These are phyloP conservation scores for Cotesia glomerata DNA, from an alignment of 1,140 invertebrate species.

Conservation along the genomic window DNA sequence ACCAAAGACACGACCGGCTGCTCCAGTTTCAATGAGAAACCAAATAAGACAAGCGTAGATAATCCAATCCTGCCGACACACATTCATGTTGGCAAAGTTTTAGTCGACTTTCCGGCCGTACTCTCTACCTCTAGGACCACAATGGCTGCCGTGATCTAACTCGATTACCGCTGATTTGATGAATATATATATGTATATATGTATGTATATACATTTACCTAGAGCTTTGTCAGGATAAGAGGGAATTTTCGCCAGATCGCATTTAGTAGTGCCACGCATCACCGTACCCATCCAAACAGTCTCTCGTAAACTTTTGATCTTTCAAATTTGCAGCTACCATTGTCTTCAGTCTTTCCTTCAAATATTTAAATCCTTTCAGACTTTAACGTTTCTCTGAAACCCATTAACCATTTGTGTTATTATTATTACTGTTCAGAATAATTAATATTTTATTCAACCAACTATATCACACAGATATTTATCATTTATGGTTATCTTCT, in stretches of 20 bases:
- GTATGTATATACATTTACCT: background rate
- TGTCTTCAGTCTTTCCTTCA: background rate
- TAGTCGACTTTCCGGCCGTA: slow-evolving; percentile 31
- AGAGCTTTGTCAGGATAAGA: background rate
- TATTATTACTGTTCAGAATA: background rate
- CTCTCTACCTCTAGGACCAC: background rate
- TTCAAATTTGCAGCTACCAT: background rate
- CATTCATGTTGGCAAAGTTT: slow-evolving; percentile 52
- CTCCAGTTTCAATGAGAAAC: slow-evolving; percentile 48
- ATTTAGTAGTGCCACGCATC: slow-evolving; percentile 3
- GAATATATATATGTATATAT: background rate
- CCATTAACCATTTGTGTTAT: background rate
- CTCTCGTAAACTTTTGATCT: background rate
- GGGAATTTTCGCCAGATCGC: slow-evolving; percentile 1
- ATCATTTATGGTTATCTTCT: too few relatives aligned
- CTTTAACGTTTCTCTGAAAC: background rate
- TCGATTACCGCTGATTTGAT: slow-evolving; percentile 39
- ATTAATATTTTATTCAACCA: too few relatives aligned
- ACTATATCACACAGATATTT: too few relatives aligned
- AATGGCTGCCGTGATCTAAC: slow-evolving; percentile 36
- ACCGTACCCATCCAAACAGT: background rate
- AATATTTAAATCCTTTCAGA: background rate
- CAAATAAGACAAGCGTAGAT: slow-evolving; percentile 55
- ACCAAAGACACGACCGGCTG: slow-evolving; percentile 54
- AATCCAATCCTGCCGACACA: slow-evolving; percentile 51